phyloP scores from a whole-genome alignment of 2,113 vertebrate species.

The Forbesichthys agassizii region DNA sequence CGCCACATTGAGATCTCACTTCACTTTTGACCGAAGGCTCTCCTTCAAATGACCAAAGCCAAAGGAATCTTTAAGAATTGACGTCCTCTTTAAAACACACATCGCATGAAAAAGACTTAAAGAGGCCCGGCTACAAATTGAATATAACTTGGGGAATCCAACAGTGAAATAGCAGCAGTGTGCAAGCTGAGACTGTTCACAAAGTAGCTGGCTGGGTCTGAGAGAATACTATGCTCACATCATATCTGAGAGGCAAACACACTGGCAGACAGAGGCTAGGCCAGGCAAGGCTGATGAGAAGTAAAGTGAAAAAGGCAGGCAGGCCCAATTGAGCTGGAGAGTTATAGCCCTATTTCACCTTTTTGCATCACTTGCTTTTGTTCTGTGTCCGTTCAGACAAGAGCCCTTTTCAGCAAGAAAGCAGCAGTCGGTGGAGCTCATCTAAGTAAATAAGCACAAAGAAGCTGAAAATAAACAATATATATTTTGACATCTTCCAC shows the following conservation, averaged over 20 bases:
- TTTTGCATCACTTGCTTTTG: constrained; percentile 80
- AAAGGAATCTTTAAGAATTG: constrained; percentile 76
- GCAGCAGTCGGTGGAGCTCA: constrained; percentile 64
- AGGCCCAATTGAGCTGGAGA: constrained; percentile 64
- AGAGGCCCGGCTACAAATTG: constrained; percentile 75
- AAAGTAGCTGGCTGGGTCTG: constrained; percentile 67
- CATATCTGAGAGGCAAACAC: constrained; percentile 68
- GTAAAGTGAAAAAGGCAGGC: constrained; percentile 59
- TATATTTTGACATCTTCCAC: constrained; percentile 54
- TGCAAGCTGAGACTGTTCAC: constrained; percentile 56
- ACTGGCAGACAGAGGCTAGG: constrained; percentile 59
- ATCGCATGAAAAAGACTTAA: constrained; percentile 75
- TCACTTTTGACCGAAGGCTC: constrained; percentile 63
- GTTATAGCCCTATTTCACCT: constrained; percentile 73
- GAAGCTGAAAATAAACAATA: constrained; percentile 82
- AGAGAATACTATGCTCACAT: constrained; percentile 69
- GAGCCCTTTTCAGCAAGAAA: constrained; percentile 73
- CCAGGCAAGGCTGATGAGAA: constrained; percentile 68
- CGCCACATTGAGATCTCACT: constrained; percentile 54
- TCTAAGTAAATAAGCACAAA: constrained; percentile 84
- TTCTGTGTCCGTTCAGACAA: constrained; percentile 68
- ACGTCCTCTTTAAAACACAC: constrained; percentile 76
- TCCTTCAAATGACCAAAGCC: constrained; percentile 69
- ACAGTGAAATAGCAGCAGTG: constrained; percentile 67
- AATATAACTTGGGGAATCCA: constrained; percentile 75